phyloP scores from a whole-genome alignment of 2,888 invertebrate species.

The Tricholauxania praeusta region DNA sequence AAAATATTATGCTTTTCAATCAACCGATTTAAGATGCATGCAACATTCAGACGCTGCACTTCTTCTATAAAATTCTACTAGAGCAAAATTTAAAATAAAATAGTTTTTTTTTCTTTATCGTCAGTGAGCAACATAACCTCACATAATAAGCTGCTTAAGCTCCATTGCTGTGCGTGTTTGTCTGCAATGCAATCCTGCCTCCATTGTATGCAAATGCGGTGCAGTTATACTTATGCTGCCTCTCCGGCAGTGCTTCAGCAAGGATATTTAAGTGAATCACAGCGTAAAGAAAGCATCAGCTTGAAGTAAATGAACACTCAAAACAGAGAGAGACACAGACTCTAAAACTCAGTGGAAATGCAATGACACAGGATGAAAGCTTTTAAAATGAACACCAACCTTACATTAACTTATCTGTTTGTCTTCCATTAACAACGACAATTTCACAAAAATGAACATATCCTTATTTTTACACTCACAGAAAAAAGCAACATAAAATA shows the following conservation, averaged over 20 bases:
- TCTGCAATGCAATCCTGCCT: background rate
- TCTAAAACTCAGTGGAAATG: background rate
- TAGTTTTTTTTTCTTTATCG: background rate
- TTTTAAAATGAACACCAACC: slow-evolving; percentile 39
- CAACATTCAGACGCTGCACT: no score
- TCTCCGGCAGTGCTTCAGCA: background rate
- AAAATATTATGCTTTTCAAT: no score
- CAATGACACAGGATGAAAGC: slow-evolving; percentile 16
- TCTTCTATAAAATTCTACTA: background rate
- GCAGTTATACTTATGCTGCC: background rate
- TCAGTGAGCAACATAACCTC: slow-evolving; percentile 19
- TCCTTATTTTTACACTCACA: background rate
- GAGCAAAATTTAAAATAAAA: slow-evolving; percentile 2
- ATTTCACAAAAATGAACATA: slow-evolving; percentile 19
- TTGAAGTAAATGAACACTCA: slow-evolving; percentile 3
- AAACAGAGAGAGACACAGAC: background rate
- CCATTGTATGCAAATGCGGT: slow-evolving; percentile 19
- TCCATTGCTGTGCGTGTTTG: background rate
- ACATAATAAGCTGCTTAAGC: slow-evolving; percentile 18
- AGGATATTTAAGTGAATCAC: slow-evolving; percentile 21
- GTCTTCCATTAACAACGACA: slow-evolving; percentile 36
- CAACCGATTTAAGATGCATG: no score
- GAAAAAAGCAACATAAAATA: background rate
- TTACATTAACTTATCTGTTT: slow-evolving; percentile 40
- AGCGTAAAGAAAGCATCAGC: no score